Base-by-base conservation (phyloP, 1,140 invertebrate species). In the Plutomurus gul region DNA sequence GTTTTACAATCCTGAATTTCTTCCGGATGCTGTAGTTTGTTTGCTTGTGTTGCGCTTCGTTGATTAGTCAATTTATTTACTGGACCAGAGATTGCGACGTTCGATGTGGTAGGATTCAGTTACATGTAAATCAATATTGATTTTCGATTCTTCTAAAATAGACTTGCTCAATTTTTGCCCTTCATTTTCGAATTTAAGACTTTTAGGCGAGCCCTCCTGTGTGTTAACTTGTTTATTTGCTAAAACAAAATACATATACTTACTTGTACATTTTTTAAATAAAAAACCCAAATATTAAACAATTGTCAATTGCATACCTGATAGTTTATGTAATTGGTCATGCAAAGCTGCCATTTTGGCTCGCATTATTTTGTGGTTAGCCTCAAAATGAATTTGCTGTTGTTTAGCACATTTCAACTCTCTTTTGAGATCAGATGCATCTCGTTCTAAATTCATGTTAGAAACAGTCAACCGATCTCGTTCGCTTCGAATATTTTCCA, bases 401-500 rank as follows among this genome's bases (percentile, higher is more conserved):
- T 74, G 78, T n/a, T 77, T 79, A 20, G 75, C 70, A 20, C 49
- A 51, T 40, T 79, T 79, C 6, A 77, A 20, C 11, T 82, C 77
- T 25, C 49, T 76, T 18, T 30, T 49, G 1, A 47, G 25, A 2
- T 82, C 78, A 37, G 49, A 65, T 3, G 65, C 20, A 43, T 82
- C 75, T 18, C 72, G 65, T n/a, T 79, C 77, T 10, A 77, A 13
- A 22, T 7, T 20, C n/a, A 82, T 75, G 25, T 80, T 79, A 0
- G 25, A 3, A 27, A 3, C 30, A 22, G 65, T 22, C 7, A 82
- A 46, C 33, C 39, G 56, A 46, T 82, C 81, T 1, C 81, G 81
- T 36, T 82, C 81, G 11, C 27, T 18, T 37, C 81, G 43, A n/a
- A 82, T n/a, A 5, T 18, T n/a, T 77, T 80, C 79, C 6, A 80